A percentile compares a stretch with the other conserved stretches of the same genome.
phyloP scores from a whole-genome alignment of 1,140 invertebrate genomes.

The Caerostris extrusa region DNA sequence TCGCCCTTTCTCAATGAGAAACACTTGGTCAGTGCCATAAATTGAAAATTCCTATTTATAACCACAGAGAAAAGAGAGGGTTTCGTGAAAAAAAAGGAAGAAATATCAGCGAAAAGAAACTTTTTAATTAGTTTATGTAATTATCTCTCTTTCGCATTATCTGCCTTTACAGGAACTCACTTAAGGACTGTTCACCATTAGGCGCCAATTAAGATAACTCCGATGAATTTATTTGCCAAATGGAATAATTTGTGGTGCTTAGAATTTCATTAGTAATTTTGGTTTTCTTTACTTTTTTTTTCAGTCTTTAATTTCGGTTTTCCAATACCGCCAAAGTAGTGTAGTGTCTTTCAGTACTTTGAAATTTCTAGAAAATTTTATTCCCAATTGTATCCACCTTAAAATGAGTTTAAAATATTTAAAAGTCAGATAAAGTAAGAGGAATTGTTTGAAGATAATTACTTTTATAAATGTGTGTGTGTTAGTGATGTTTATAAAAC shows the following conservation, averaged over 20 bases:
- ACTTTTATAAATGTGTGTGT: too few relatives aligned
- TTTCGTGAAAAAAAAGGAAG: background rate
- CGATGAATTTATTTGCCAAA: conserved; percentile 10
- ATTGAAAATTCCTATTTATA: conserved; percentile 28
- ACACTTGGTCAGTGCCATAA: background rate
- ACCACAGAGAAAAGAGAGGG: background rate
- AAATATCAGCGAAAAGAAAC: conserved; percentile 1
- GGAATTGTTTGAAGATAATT: too few relatives aligned
- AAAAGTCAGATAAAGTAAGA: too few relatives aligned
- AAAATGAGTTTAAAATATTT: too few relatives aligned
- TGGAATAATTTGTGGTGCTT: background rate
- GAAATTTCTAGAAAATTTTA: too few relatives aligned
- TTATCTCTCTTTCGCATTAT: conserved; percentile 11
- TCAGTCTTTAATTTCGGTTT: background rate
- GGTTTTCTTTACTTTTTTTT: too few relatives aligned
- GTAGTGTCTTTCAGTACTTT: too few relatives aligned
- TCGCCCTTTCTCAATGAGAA: background rate
- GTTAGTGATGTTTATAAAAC: too few relatives aligned
- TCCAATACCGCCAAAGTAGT: too few relatives aligned
- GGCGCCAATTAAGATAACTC: conserved; percentile 26
- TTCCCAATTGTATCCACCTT: too few relatives aligned
- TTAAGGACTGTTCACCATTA: background rate
- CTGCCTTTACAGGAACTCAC: background rate
- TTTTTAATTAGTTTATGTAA: background rate
- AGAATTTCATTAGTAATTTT: conserved; percentile 7